A percentile compares a stretch with the other conserved stretches of the same genome.
Conservation (phyloP, 2,113 vertebrate species). For the Gymnogyps californianus region DNA sequence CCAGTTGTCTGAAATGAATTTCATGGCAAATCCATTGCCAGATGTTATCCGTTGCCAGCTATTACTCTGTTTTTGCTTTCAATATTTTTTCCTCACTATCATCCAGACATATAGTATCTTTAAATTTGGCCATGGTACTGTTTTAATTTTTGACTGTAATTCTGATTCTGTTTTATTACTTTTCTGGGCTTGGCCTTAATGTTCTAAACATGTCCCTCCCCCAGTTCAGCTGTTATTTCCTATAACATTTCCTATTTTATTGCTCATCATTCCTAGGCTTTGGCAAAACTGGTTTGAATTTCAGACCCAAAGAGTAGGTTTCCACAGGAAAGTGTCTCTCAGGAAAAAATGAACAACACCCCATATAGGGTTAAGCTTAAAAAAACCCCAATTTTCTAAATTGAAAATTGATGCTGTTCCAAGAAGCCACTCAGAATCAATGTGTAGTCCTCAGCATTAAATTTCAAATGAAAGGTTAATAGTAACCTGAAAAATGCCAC, state of each 20-base stretch:
- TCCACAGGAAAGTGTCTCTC: background rate
- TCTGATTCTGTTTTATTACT: background rate
- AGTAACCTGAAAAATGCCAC: background rate
- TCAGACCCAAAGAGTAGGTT: background rate
- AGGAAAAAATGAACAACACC: background rate
- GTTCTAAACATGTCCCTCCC: background rate
- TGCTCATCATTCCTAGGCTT: background rate
- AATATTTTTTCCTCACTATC: background rate
- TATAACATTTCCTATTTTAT: background rate
- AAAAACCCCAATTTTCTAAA: slow-evolving; percentile 5
- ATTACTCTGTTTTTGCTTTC: background rate
- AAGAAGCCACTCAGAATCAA: background rate
- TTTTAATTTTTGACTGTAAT: background rate
- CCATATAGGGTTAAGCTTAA: background rate
- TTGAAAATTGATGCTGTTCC: slow-evolving; percentile 21
- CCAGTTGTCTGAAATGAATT: background rate
- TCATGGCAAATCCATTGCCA: background rate
- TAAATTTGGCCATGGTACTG: background rate
- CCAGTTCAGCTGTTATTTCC: background rate
- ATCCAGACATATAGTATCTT: background rate
- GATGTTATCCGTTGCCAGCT: background rate
- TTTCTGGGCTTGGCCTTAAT: background rate
- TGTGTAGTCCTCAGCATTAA: background rate
- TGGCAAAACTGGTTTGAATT: background rate
- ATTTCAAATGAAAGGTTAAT: slow-evolving; percentile 35